These are phyloP conservation scores for Thereva nobilitata DNA, from an alignment of 2,888 invertebrate genomes.

Conservation along the genomic window DNA sequence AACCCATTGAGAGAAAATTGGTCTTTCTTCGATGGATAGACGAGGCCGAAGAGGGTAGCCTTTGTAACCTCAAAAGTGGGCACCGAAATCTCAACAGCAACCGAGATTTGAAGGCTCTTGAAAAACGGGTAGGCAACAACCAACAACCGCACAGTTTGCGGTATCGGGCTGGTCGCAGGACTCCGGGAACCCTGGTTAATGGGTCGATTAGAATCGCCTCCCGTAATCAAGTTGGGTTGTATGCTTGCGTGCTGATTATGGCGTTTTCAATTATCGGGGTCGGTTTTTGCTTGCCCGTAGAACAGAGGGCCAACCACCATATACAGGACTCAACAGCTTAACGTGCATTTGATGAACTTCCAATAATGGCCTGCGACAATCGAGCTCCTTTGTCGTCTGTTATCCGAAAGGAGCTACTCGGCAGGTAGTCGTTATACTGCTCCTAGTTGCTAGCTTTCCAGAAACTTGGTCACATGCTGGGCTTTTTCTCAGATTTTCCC, in stretches of 20 bases:
- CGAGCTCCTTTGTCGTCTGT: constrained; percentile 22
- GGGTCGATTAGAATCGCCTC: background rate
- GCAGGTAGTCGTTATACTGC: background rate
- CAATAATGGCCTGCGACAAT: constrained; percentile 30
- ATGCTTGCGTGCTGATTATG: constrained; percentile 26
- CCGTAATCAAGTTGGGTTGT: constrained; percentile 17
- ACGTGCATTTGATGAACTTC: constrained; percentile 21
- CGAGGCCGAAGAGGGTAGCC: no score
- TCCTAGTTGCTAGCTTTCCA: background rate
- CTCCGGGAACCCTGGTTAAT: background rate
- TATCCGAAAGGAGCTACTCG: constrained; percentile 1
- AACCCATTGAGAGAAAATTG: no score
- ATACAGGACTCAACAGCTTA: constrained; percentile 19
- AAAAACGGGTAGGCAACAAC: no score
- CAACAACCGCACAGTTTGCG: background rate
- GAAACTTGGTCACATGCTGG: constrained; percentile 16
- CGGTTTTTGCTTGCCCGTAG: constrained; percentile 3
- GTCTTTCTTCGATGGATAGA: no score
- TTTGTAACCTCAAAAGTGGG: no score
- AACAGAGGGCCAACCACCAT: constrained; percentile 4
- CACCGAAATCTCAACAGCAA: no score
- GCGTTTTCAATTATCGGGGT: constrained; percentile 20
- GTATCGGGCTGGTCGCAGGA: background rate
- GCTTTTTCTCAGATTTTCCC: constrained; percentile 3
- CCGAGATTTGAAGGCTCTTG: no score